Base-by-base conservation (phyloP, 92 coral and sea anemone species). In the Desmophyllum pertusum region DNA sequence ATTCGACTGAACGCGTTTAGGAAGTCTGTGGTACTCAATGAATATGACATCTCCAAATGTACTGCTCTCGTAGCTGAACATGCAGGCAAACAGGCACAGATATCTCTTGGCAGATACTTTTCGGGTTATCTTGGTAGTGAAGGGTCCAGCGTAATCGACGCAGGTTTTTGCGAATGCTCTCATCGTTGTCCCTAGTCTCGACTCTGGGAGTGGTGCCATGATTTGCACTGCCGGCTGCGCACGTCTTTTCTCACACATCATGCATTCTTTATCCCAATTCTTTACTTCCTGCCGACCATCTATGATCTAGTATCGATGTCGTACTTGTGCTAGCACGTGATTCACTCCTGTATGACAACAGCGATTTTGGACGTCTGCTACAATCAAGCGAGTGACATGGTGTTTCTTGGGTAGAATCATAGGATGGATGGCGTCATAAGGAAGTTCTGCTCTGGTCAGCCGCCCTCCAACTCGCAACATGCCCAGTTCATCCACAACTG, bases 121-220 rank as follows among this genome's bases (percentile, higher is more conserved):
- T 62, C 48, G 5, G 6, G 85, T 86, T 29, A 86, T 50, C 70
- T 86, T 86, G 33, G 85, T 72, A 2, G 31, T 45, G 46, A 86
- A 80, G 35, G 81, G 81, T 46, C 85, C 80, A 27, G 81, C 85
- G 46, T 69, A 71, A 77, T 83, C 81, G 3, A 74, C 81, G 19
- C 87, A 83, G n/a, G 27, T 5, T 8, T 72, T 50, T 1, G 85
- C 81, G 37, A 70, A 86, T 6, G 75, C 85, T 61, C 86, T 80
- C 84, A 85, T 78, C 27, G 84, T 35, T 14, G 84, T 52, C 36
- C 85, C 89, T 7, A 80, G 76, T 86, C 76, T 55, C 73, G 37
- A 53, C 48, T 30, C 27, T 41, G 89, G 89, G 18, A 86, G 67
- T 8, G 75, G 81, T 55, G 89, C 85, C 78, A 66, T 85, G 23